phyloP scores from a whole-genome alignment of 1,140 invertebrate genomes.

The Drosophila saltans region DNA sequence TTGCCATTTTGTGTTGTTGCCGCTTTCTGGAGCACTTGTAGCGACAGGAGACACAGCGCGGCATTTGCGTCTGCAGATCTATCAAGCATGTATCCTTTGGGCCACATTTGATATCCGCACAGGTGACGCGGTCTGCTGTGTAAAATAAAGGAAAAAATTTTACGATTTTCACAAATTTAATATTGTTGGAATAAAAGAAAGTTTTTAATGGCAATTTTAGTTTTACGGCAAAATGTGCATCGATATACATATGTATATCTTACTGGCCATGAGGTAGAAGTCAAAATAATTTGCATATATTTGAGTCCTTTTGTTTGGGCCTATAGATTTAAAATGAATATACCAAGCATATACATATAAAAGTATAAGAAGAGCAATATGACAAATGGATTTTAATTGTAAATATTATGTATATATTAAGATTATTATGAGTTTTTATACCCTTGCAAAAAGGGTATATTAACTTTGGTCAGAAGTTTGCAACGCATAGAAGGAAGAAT shows the following conservation, averaged over 20 bases:
- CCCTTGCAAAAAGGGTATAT: too few relatives aligned
- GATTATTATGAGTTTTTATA: too few relatives aligned
- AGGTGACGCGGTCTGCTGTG: constrained; percentile 88
- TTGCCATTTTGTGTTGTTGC: constrained; percentile 55
- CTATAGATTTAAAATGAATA: too few relatives aligned
- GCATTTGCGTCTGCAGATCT: constrained; percentile 88
- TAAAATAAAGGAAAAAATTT: constrained; percentile 65
- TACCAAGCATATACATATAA: too few relatives aligned
- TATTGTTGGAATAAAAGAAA: constrained; percentile 6
- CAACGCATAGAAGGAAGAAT: too few relatives aligned
- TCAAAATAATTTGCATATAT: background rate
- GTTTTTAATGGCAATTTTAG: constrained; percentile 64
- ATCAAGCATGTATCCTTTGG: constrained; percentile 90
- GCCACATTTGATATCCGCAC: constrained; percentile 89
- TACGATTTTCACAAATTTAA: constrained; percentile 60
- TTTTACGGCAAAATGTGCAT: constrained; percentile 46
- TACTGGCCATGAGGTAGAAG: background rate
- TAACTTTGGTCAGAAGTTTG: too few relatives aligned
- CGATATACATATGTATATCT: constrained; percentile 12
- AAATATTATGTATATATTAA: too few relatives aligned
- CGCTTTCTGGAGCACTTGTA: constrained; percentile 81
- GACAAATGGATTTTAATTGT: too few relatives aligned
- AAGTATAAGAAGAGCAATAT: too few relatives aligned
- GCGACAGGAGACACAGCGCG: constrained; percentile 91
- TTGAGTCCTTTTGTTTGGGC: background rate